Base-by-base conservation (phyloP, 2,888 invertebrate genomes). In the Tinea semifulvella region DNA sequence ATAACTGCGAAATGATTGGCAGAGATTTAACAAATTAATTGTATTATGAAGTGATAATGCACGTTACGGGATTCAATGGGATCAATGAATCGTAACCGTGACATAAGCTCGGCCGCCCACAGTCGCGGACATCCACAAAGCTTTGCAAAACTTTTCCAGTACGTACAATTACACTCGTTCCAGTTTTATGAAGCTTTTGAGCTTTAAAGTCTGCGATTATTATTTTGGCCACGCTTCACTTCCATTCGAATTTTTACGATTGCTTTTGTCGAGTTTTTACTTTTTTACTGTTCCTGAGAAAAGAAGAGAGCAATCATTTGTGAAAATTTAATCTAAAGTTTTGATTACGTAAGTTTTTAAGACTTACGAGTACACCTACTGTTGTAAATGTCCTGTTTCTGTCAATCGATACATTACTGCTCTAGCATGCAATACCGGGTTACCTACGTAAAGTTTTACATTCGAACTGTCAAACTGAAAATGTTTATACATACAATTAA, bases 211-310 rank as follows among this genome's bases (percentile, higher is more conserved):
- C 44, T 31, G 36, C 52, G 50, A 54, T 56, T 60, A 59, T 58
- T 60, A 56, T 57, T 57, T 60, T 55, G 53, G 52, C 53, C 52
- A 51, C 54, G 53, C 51, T 56, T 53, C 53, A 47, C 49, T 54
- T 52, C 51, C 54, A 55, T 56, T 55, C 49, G 50, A 47, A 50
- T 52, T 57, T 60, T 60, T 58, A 60, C 52, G 50, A 56, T 57
- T 54, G 53, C 55, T 52, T 54, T 54, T 54, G 53, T 55, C 48
- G 52, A 56, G 49, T 51, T 58, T 58, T 60, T 57, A 56, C 49
- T 53, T 51, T 58, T 58, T 61, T 56, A 56, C 49, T 52, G 48
- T n/a, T 25, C 36, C 46, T 19, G 35, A 46, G 17, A 49, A 51
- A 53, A 53, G 47, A 40, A 25, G 45, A 48, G 45, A 48, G 48